Evolutionary conservation across 2,888 invertebrate species (phyloP), one percentile per base, ranked within the genome.

Genomic region (Temnothorax rugatulus): DNA sequence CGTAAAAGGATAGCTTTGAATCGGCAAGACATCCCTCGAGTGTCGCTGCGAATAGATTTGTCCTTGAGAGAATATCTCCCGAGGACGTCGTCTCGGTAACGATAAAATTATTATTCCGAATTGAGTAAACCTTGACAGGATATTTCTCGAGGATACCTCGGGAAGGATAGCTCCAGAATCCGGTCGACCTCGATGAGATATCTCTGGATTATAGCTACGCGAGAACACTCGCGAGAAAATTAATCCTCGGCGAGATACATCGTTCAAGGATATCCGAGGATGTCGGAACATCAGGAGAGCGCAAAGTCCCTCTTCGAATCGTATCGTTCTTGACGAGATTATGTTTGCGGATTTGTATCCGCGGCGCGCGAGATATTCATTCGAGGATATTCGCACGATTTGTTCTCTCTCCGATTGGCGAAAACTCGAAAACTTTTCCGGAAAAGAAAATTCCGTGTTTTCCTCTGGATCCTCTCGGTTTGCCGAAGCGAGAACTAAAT

Each of bases 371-470:
- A 64, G 25, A 52, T 68, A 44, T 57, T 64, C 15, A 54, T 44
- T 44, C 50, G 38, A 81, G 47, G 38, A 73, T 59, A 34, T 79
- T 41, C 52, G 52, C 52, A 13, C 54, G 47, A 77, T 41, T 68
- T 25, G 54, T 68, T 68, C 66, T 68, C 41, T 41, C 54, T 66
- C 54, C 54, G 54, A n/a, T 15, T 54, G 25, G 64, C 52, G 54
- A 15, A 68, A 68, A 75, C 15, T 61, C 34, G 41, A 61, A n/a
- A 47, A 44, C n/a, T 41, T 76, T 50, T 21, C 64, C 15, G 25
- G 15, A 44, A 63, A 21, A 41, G 41, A 73, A 64, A 29, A 29
- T 29, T 29, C 29, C 15, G 8, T n/a, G 59, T 34, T 44, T 73
- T 57, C 9, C 8, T 29, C 25, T 18, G 7, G 7, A 66, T 54